These are phyloP conservation scores for Mycteria americana DNA, from an alignment of 2,797 vertebrate species.

Conservation along the genomic window DNA sequence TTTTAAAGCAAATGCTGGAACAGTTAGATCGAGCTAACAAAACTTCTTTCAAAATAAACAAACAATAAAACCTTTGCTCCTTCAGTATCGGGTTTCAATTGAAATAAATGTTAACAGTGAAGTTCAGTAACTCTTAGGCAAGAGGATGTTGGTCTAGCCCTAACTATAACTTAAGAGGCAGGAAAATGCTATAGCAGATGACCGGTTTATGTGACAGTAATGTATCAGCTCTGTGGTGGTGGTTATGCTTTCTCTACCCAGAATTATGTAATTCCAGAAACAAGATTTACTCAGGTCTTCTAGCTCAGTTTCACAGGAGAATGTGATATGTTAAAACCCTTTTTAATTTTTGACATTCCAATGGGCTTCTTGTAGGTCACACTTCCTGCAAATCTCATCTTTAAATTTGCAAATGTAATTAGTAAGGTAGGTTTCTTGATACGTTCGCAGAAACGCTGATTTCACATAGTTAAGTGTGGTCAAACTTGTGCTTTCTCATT, in stretches of 20 bases:
- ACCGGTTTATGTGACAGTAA: background rate
- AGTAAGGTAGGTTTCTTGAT: conserved; percentile 59
- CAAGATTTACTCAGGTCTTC: background rate
- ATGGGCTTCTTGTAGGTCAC: background rate
- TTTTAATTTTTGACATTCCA: background rate
- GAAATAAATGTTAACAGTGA: background rate
- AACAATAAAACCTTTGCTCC: conserved; percentile 21
- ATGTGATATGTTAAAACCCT: background rate
- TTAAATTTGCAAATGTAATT: conserved; percentile 44
- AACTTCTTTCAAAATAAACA: conserved; percentile 13
- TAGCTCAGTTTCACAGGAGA: background rate
- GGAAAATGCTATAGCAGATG: background rate
- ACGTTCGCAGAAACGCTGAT: conserved; percentile 33
- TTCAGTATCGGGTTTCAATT: background rate
- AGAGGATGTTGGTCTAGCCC: background rate
- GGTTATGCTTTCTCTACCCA: background rate
- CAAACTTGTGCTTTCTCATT: conserved; percentile 70
- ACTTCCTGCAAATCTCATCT: conserved; percentile 31
- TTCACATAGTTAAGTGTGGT: conserved; percentile 54
- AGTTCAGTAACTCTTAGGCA: background rate
- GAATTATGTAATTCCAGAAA: background rate
- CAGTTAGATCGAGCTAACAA: background rate
- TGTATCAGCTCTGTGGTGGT: background rate
- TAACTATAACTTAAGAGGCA: background rate
- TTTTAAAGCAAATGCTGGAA: background rate